Percentiles rank a stretch among this genome's conserved stretches.
These are phyloP conservation scores for Galeopterus variegatus DNA, from an alignment of 2,113 vertebrate species.

Conservation along the genomic window DNA sequence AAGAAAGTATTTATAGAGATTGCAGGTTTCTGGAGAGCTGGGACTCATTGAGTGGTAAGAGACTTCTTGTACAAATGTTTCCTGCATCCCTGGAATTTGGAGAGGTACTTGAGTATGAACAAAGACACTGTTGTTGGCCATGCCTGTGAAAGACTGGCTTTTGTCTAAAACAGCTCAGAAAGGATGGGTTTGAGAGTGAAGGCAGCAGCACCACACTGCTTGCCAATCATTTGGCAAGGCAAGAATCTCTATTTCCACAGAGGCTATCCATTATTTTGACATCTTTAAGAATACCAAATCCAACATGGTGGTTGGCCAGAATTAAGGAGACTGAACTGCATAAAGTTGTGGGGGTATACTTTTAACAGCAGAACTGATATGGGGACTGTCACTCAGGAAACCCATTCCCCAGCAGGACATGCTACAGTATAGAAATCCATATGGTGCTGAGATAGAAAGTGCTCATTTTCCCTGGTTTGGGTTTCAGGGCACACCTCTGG, in stretches of 20 bases:
- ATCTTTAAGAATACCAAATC: not conserved
- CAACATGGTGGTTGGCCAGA: not conserved
- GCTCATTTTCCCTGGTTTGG: too few species aligned
- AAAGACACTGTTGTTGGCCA: not conserved
- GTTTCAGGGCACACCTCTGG: too few species aligned
- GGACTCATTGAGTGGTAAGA: not conserved
- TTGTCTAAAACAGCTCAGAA: not conserved
- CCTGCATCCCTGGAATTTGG: not conserved
- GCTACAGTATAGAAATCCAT: not conserved
- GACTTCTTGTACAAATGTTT: not conserved
- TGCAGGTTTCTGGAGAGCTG: not conserved
- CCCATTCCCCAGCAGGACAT: not conserved
- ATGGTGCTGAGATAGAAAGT: too few species aligned
- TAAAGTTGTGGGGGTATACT: not conserved
- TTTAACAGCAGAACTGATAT: not conserved
- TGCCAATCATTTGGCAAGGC: not conserved
- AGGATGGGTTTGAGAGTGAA: not conserved
- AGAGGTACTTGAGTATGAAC: not conserved
- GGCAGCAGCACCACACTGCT: not conserved
- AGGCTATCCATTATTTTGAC: not conserved
- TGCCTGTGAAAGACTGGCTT: not conserved
- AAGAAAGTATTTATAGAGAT: not conserved
- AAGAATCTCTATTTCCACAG: not conserved
- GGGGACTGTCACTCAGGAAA: not conserved
- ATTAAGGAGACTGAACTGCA: not conserved